Conservation (phyloP, 2,888 invertebrate genomes). For the Apoderus coryli region DNA sequence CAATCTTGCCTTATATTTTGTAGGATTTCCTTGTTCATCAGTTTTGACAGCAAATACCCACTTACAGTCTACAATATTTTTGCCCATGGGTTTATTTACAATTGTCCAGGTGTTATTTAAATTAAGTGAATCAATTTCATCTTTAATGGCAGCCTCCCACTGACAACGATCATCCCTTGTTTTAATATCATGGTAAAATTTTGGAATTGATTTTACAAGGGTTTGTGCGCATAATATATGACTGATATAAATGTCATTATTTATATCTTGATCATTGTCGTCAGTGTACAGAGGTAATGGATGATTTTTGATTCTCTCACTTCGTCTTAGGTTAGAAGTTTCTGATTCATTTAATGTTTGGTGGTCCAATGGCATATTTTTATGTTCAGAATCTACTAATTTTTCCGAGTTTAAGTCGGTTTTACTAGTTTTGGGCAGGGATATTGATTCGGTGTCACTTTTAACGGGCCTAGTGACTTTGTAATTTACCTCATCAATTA, state of each 20-base stretch:
- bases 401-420: constrained; percentile 4
- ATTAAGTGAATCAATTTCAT: no score
- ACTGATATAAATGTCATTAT: no score
- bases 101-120: no score
- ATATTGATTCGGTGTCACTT: constrained; percentile 2
- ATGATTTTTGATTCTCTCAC: no score
- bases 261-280: no score
- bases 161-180: constrained; percentile 8
- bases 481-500: not conserved
- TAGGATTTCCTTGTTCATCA: constrained; percentile 9
- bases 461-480: constrained; percentile 3
- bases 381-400: constrained; percentile 3
- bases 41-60: constrained; percentile 12
- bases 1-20: constrained; percentile 11
- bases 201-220: constrained; percentile 1
- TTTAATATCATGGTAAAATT: constrained; percentile 8
- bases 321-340: no score
- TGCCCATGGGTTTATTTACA: constrained; percentile 4
- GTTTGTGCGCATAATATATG: constrained; percentile 4
- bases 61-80: constrained; percentile 10
- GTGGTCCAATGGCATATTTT: no score
- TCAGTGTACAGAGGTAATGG: constrained; percentile 5
- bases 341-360: no score
- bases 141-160: constrained; percentile 9
- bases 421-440: no score